phyloP scores from a whole-genome alignment of 2,888 invertebrate genomes.

The Argyresthia albistria region DNA sequence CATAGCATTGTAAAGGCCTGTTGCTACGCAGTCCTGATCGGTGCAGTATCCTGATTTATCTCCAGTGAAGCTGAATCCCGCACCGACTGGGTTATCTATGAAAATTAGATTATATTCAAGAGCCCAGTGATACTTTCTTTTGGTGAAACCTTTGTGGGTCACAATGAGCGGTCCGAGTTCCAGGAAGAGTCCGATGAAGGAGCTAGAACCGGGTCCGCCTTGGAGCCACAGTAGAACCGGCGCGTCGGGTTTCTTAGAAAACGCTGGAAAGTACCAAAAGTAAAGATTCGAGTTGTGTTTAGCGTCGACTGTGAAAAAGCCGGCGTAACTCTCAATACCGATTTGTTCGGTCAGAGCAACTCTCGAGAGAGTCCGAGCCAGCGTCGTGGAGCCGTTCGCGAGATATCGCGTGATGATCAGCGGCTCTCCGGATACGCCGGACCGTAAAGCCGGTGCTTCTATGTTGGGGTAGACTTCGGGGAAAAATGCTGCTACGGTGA shows the following conservation, averaged over 20 bases:
- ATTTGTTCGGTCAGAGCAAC: constrained; percentile 41
- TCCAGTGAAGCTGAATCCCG: constrained; percentile 76
- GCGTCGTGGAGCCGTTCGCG: constrained; percentile 53
- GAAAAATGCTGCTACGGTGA: constrained; percentile 14
- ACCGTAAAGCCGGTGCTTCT: constrained; percentile 28
- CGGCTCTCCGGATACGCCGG: constrained; percentile 36
- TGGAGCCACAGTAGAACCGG: constrained; percentile 72
- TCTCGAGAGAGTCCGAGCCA: constrained; percentile 52
- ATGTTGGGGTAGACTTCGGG: constrained; percentile 45
- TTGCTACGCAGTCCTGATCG: constrained; percentile 68
- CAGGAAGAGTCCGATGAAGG: constrained; percentile 67
- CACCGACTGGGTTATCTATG: constrained; percentile 77
- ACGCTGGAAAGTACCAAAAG: constrained; percentile 77
- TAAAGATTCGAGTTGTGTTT: constrained; percentile 70
- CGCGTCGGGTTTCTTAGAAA: constrained; percentile 39
- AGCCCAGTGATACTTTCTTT: constrained; percentile 72
- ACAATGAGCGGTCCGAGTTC: constrained; percentile 75
- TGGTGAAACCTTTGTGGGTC: constrained; percentile 35
- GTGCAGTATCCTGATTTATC: constrained; percentile 64
- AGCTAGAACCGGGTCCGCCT: constrained; percentile 72
- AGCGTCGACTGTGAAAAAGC: constrained; percentile 75
- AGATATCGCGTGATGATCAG: constrained; percentile 73
- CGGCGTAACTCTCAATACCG: constrained; percentile 69
- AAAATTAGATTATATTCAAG: constrained; percentile 71
- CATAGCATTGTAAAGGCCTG: constrained; percentile 62